phyloP scores from a whole-genome alignment of 2,888 invertebrate species.

The Cylindroiulus punctatus region DNA sequence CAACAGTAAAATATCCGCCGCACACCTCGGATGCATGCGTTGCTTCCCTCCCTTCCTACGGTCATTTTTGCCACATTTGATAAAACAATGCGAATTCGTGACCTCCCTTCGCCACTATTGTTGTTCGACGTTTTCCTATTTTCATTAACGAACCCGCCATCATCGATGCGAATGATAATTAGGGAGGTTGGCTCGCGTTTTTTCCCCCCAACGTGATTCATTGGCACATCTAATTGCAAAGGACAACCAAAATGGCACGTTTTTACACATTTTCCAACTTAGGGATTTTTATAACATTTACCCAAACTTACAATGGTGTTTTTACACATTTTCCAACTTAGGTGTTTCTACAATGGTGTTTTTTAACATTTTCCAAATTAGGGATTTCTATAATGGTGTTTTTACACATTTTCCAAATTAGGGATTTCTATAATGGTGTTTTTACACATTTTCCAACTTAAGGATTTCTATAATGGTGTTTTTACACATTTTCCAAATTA shows the following conservation, averaged over 20 bases:
- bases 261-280: neutral
- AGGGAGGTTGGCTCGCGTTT: neutral
- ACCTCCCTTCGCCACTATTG: slow-evolving; percentile 49
- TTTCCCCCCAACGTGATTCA: neutral
- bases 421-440: too few species aligned
- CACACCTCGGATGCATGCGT: slow-evolving; percentile 24
- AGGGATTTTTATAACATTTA: neutral
- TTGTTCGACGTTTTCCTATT: slow-evolving; percentile 31
- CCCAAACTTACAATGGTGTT: too few species aligned
- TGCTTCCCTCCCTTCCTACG: slow-evolving; percentile 39
- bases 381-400: too few species aligned
- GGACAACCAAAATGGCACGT: neutral
- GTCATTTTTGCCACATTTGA: slow-evolving; percentile 40
- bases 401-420: too few species aligned
- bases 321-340: too few species aligned
- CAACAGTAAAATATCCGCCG: slow-evolving; percentile 32
- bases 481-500: too few species aligned
- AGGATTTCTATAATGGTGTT: too few species aligned
- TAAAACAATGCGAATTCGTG: slow-evolving; percentile 50
- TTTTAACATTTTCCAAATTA: too few species aligned
- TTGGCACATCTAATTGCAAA: neutral
- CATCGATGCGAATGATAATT: slow-evolving; percentile 30
- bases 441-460: too few species aligned
- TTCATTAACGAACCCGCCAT: slow-evolving; percentile 39
- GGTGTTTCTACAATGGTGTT: too few species aligned